These are phyloP conservation scores for Serranus cabrilla DNA, from an alignment of 2,797 vertebrate genomes.

Conservation along the genomic window DNA sequence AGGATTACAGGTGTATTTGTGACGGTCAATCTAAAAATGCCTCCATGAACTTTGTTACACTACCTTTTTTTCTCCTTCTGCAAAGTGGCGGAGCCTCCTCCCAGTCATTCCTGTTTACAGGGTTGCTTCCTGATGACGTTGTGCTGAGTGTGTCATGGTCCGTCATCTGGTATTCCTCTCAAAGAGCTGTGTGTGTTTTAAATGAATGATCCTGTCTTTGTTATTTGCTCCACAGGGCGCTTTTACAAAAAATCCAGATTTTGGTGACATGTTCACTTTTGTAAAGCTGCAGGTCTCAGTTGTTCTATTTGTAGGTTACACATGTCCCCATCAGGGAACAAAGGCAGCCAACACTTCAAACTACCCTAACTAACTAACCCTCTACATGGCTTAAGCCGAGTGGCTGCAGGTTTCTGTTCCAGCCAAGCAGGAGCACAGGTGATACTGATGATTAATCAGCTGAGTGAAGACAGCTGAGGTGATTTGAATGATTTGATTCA, in stretches of 20 bases:
- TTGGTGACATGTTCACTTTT: not conserved
- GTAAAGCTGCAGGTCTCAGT: not conserved
- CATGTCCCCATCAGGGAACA: slow-evolving; percentile 46
- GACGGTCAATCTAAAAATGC: slow-evolving; percentile 61
- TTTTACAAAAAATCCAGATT: not conserved
- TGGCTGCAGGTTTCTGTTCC: too few relatives aligned
- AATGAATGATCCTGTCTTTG: not conserved
- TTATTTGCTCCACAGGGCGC: not conserved
- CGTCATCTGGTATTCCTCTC: slow-evolving; percentile 77
- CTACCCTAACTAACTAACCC: too few relatives aligned
- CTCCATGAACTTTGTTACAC: slow-evolving; percentile 34
- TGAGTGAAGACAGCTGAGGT: too few relatives aligned
- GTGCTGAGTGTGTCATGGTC: slow-evolving; percentile 60
- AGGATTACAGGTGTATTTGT: slow-evolving; percentile 68
- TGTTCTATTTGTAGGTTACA: slow-evolving; percentile 17
- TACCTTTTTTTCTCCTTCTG: slow-evolving; percentile 31
- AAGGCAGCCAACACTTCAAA: too few relatives aligned
- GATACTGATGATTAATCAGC: too few relatives aligned
- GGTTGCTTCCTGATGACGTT: slow-evolving; percentile 78
- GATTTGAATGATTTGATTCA: too few relatives aligned
- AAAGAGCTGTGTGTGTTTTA: slow-evolving; percentile 37
- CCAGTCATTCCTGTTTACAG: slow-evolving; percentile 84
- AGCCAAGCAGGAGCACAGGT: too few relatives aligned
- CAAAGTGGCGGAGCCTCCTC: slow-evolving; percentile 61
- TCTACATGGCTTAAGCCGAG: too few relatives aligned